A percentile compares a stretch with the other conserved stretches of the same genome.
These are phyloP conservation scores for Nixonia krombeini DNA, from an alignment of 1,140 invertebrate species.

Conservation along the genomic window DNA sequence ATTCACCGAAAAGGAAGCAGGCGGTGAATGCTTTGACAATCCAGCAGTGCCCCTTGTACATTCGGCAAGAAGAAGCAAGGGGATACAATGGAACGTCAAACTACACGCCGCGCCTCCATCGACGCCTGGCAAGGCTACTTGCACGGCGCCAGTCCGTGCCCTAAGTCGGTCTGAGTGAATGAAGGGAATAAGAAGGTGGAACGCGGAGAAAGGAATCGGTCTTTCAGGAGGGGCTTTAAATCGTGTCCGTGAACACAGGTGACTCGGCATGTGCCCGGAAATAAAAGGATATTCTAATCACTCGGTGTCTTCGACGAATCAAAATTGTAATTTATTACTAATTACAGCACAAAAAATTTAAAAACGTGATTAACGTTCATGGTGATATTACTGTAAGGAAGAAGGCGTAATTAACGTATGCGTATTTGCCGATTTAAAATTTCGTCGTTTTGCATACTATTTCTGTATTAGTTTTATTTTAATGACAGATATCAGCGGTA, in stretches of 20 bases:
- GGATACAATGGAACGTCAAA: conserved; percentile 36
- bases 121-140: conserved; percentile 33
- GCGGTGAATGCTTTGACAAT: too few species aligned
- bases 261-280: background rate
- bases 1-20: conserved; percentile 22
- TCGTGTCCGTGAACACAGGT: background rate
- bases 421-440: too few species aligned
- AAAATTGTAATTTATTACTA: background rate
- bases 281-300: too few species aligned
- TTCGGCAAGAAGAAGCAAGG: conserved; percentile 28
- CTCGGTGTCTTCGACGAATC: background rate
- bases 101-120: conserved; percentile 19
- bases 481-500: too few species aligned
- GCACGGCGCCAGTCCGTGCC: conserved; percentile 13
- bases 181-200: conserved; percentile 31
- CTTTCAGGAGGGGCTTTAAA: background rate
- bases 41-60: too few species aligned
- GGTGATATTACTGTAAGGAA: too few species aligned
- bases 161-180: conserved; percentile 20
- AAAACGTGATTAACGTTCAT: too few species aligned
- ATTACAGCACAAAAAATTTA: background rate
- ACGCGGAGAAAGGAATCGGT: conserved; percentile 13
- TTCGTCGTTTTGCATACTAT: too few species aligned
- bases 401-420: too few species aligned
- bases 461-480: too few species aligned